Evolutionary conservation across 2,888 invertebrate species (phyloP).

Genomic region (Marasmarcha lunaedactyla): DNA sequence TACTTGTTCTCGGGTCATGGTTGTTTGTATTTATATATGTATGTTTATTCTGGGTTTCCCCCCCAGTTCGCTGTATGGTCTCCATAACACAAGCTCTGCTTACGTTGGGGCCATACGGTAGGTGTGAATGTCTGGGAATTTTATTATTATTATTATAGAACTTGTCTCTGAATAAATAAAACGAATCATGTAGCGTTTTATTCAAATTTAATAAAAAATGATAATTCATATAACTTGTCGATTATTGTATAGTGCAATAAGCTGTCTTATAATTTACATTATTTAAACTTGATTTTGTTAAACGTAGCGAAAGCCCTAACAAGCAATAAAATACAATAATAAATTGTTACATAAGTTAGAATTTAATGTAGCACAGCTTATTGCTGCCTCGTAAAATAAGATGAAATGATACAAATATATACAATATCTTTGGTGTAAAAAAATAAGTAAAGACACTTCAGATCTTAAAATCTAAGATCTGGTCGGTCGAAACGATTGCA

Average conservation of each 20-base stretch:
- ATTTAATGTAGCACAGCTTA: constrained; percentile 42
- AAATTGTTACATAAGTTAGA: constrained; percentile 29
- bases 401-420: constrained; percentile 44
- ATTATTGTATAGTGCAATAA: constrained; percentile 49
- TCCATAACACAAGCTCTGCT: too few relatives aligned
- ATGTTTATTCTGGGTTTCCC: too few relatives aligned
- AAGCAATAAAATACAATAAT: constrained; percentile 31
- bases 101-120: too few relatives aligned
- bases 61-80: too few relatives aligned
- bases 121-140: too few relatives aligned
- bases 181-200: constrained; percentile 7
- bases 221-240: constrained; percentile 44
- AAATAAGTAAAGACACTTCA: constrained; percentile 62
- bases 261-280: constrained; percentile 43
- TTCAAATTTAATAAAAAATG: constrained; percentile 48
- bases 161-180: not conserved
- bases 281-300: constrained; percentile 35
- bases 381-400: constrained; percentile 28
- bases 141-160: not conserved
- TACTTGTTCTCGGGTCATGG: too few relatives aligned
- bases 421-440: constrained; percentile 62
- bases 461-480: constrained; percentile 56
- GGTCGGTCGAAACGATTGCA: constrained; percentile 69
- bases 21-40: too few relatives aligned
- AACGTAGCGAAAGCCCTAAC: constrained; percentile 52